Conservation (phyloP, 2,113 vertebrate genomes). For the Circaetus cinerascens region DNA sequence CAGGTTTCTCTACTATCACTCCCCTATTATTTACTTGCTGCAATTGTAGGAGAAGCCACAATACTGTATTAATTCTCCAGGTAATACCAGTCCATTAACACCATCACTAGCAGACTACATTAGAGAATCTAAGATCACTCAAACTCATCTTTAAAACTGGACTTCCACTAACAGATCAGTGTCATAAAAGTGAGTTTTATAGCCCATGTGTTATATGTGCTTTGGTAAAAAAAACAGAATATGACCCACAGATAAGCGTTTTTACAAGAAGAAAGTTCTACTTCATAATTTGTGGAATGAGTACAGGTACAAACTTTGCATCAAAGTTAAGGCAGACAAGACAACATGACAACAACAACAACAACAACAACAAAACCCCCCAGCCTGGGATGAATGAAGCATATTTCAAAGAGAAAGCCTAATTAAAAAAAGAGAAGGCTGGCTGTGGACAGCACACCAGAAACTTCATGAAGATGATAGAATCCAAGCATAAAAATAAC, state of each 20-base stretch:
- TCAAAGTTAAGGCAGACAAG: not conserved
- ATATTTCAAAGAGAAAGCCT: not conserved
- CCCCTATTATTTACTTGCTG: not conserved
- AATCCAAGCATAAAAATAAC: not conserved
- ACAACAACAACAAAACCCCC: too few relatives aligned
- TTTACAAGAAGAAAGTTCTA: not conserved
- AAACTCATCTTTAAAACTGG: not conserved
- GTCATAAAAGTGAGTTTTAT: not conserved
- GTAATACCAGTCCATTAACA: not conserved
- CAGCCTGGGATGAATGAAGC: not conserved
- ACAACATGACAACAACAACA: not conserved
- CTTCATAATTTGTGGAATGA: not conserved
- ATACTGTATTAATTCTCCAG: not conserved
- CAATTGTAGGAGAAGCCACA: not conserved
- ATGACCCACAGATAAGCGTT: not conserved
- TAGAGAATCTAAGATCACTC: not conserved
- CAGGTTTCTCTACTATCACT: not conserved
- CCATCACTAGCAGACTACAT: not conserved
- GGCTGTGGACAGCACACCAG: not conserved
- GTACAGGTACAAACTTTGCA: not conserved
- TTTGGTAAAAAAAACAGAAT: not conserved
- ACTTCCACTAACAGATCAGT: not conserved
- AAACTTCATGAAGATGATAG: not conserved
- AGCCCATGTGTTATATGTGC: not conserved
- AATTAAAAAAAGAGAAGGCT: not conserved